Evolutionary conservation across 2,888 invertebrate genomes (phyloP), one percentile per base, ranked within the genome.

Genomic region (Amblyjoppa fuscipennis): DNA sequence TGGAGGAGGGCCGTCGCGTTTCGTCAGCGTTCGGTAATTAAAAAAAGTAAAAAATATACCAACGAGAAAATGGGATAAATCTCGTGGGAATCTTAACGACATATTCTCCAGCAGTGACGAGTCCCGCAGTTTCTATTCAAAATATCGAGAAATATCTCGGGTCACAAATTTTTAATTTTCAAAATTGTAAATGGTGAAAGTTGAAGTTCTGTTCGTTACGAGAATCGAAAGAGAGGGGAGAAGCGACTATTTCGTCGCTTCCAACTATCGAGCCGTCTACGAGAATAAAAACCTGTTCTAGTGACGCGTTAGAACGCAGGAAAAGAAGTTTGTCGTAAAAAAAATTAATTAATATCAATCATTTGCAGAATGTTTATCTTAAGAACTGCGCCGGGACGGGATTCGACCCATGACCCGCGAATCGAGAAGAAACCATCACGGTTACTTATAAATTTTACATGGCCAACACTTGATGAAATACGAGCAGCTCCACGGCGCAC

Each of bases 11-110:
- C 25, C 41, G 9, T 56, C 59, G 20, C 56, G 20, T 76, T 71
- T 66, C 69, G 51, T 78, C 76, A 80, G 56, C 25, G 80, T 80
- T 64, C 38, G 71, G 66, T 80, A 73, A 84, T 80, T 84, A 80
- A 76, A 76, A 71, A 64, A 9, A 20, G 34, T 41, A 51, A 28
- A 59, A 59, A 59, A 11, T 5, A 28, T 51, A 31, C 28, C n/a
- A 20, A 51, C 20, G 28, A 13, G n/a, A 25, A 4, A 28, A 56
- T 16, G 25, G 31, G 13, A 13, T 28, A 13, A 59, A 59, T 28
- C 59, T 25, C 59, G 59, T 28, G 59, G 25, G 28, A 59, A 59
- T 25, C 59, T 25, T 59, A 28, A 59, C 59, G 59, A 59, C 28
- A 28, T 59, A 28, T 59, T 59, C 59, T 25, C 28, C 28, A 2